phyloP scores from a whole-genome alignment of 1,140 invertebrate genomes.

The Lysiphlebus fabarum region DNA sequence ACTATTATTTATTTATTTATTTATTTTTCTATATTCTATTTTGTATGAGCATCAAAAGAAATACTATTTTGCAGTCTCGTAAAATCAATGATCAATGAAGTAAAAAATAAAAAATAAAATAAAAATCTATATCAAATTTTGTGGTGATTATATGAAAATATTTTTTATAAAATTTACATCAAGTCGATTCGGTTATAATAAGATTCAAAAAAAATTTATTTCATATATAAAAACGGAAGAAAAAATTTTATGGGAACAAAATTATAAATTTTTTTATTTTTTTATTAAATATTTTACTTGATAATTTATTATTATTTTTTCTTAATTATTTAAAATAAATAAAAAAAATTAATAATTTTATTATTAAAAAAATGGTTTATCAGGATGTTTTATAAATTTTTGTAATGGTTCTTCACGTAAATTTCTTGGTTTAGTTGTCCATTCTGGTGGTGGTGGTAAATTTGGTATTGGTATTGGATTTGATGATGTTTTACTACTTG shows the following conservation, averaged over 20 bases:
- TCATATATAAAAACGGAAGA: conserved; percentile 35
- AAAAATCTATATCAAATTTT: not conserved
- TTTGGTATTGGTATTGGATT: conserved; percentile 24
- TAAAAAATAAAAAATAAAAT: not conserved
- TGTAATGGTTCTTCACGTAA: conserved; percentile 33
- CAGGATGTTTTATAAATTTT: conserved; percentile 30
- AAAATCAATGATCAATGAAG: conserved; percentile 36
- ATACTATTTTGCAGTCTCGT: conserved; percentile 20
- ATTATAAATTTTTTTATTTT: not conserved
- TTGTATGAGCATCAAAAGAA: conserved; percentile 11
- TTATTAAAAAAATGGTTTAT: not conserved
- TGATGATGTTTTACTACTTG: conserved; percentile 9
- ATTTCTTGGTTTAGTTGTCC: conserved; percentile 31
- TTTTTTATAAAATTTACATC: not conserved
- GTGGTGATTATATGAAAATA: too few relatives aligned
- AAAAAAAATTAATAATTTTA: conserved; percentile 1
- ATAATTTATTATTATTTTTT: not conserved
- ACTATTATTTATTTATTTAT: not conserved
- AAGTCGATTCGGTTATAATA: conserved; percentile 28
- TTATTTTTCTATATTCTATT: not conserved
- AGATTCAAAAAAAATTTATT: conserved; percentile 28
- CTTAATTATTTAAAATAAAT: not conserved
- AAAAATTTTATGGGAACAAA: conserved; percentile 45
- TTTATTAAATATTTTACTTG: not conserved
- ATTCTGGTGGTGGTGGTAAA: conserved; percentile 31